phyloP scores from a whole-genome alignment of 1,140 invertebrate species.

The Lepidurus couesii region DNA sequence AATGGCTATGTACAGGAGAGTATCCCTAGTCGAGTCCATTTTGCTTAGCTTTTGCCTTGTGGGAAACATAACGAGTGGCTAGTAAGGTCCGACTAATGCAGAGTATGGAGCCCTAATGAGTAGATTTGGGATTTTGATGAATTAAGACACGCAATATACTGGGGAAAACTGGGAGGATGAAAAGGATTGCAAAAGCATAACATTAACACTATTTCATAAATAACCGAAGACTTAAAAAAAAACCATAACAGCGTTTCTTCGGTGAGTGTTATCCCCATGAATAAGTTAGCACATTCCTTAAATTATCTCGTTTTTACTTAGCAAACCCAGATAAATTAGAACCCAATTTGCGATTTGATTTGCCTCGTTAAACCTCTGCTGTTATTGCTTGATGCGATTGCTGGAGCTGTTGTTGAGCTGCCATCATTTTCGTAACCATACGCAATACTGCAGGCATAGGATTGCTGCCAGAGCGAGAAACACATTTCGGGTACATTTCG shows the following conservation, averaged over 20 bases:
- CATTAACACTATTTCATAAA: too few species aligned
- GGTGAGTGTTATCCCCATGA: background rate
- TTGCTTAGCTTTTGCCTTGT: background rate
- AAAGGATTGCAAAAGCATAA: too few species aligned
- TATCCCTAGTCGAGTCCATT: background rate
- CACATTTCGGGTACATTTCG: conserved; percentile 55
- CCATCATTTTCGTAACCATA: conserved; percentile 31
- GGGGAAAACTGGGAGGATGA: too few species aligned
- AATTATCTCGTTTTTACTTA: background rate
- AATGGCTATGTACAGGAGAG: background rate
- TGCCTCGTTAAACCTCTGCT: background rate
- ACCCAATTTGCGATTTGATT: background rate
- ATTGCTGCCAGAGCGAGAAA: conserved; percentile 29
- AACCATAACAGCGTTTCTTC: background rate
- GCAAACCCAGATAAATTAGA: background rate
- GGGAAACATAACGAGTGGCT: background rate
- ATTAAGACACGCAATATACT: too few species aligned
- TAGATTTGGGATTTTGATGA: too few species aligned
- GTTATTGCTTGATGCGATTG: background rate
- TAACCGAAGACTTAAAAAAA: background rate
- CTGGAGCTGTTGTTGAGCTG: background rate
- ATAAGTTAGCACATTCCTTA: conserved; percentile 3
- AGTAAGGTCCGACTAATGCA: background rate
- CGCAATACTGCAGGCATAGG: conserved; percentile 31
- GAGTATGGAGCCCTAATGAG: background rate